Conservation (phyloP, 2,113 vertebrate species). For the Triplophysa dalaica region DNA sequence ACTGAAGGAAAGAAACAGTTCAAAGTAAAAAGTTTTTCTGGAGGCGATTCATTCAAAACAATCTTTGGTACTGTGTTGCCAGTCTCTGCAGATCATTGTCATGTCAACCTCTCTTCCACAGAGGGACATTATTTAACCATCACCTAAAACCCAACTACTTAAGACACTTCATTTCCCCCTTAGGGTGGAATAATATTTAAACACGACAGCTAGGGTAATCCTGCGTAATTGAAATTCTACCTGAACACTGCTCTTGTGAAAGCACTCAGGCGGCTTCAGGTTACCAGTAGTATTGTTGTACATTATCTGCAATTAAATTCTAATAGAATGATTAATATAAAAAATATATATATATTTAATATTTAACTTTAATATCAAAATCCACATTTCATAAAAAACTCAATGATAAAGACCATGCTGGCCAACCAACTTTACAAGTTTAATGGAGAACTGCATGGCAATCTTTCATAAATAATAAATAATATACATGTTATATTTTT, state of each 20-base stretch:
- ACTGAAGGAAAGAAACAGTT: background rate
- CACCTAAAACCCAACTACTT: constrained; percentile 2
- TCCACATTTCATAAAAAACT: background rate
- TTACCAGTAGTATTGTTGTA: too few relatives aligned
- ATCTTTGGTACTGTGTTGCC: background rate
- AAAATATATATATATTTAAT: background rate
- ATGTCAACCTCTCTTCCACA: background rate
- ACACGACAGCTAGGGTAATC: constrained; percentile 19
- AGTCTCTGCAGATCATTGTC: background rate
- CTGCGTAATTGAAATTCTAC: constrained; percentile 25
- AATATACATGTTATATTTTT: too few relatives aligned
- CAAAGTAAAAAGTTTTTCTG: background rate
- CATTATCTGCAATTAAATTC: background rate
- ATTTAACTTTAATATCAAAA: background rate
- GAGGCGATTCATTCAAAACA: background rate
- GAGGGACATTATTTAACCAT: constrained; percentile 7
- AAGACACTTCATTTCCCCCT: constrained; percentile 50
- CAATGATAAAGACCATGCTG: too few relatives aligned
- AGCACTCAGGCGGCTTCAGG: too few relatives aligned
- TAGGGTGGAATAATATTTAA: constrained; percentile 54
- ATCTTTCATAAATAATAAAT: too few relatives aligned
- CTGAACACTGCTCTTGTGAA: background rate
- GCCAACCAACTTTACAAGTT: too few relatives aligned
- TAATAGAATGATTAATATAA: background rate
- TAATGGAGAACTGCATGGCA: too few relatives aligned